Evolutionary conservation across 1,140 invertebrate species (phyloP).

Genomic region (Trichonephila inaurata): DNA sequence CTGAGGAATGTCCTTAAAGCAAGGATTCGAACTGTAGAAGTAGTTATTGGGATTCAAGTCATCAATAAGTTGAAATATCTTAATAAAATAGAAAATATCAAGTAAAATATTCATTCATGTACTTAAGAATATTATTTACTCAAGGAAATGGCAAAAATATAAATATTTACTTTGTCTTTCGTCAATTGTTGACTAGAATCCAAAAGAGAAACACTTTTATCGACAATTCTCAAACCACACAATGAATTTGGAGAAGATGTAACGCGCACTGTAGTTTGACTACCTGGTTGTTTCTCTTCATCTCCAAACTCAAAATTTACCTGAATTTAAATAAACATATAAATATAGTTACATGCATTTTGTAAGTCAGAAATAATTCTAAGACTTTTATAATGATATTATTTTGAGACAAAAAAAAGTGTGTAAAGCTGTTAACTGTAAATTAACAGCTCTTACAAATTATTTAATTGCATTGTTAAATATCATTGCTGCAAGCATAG

Average conservation of each 20-base stretch:
- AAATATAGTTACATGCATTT: neutral
- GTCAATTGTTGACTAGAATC: slow-evolving; percentile 79
- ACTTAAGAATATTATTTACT: neutral
- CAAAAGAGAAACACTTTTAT: slow-evolving; percentile 84
- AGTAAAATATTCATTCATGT: neutral
- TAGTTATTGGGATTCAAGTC: neutral
- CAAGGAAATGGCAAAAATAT: neutral
- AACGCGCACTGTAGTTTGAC: slow-evolving; percentile 81
- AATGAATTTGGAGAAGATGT: slow-evolving; percentile 83
- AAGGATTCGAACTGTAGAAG: slow-evolving; percentile 30
- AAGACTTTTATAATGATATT: no score
- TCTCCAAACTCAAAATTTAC: slow-evolving; percentile 82
- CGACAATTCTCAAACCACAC: slow-evolving; percentile 84
- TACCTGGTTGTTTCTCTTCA: slow-evolving; percentile 82
- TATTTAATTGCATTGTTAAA: no score
- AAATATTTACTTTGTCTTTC: slow-evolving; percentile 32
- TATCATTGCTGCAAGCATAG: no score
- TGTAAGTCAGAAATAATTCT: no score
- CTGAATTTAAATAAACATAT: slow-evolving; percentile 71
- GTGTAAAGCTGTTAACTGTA: no score
- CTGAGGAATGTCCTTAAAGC: slow-evolving; percentile 29
- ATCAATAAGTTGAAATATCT: slow-evolving; percentile 45
- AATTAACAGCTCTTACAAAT: no score
- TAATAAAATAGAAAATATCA: neutral
- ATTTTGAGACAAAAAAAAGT: no score